Evolutionary conservation across 2,113 vertebrate genomes (phyloP), one percentile per base, ranked within the genome.

Genomic region (Rhabdomys dilectus): DNA sequence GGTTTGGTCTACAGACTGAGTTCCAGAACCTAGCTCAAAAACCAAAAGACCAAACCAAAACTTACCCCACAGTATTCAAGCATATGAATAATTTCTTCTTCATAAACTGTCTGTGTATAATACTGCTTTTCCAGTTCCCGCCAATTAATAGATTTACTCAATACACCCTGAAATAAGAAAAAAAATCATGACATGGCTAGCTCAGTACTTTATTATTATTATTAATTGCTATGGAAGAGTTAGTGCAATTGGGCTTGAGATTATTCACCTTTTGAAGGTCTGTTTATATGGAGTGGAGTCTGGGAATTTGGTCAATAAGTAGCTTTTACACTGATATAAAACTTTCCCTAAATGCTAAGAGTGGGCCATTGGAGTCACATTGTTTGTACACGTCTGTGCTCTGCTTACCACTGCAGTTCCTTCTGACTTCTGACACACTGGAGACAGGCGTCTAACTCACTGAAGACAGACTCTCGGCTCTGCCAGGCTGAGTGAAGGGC

Each of bases 121-220:
- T 99, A 99, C 90, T 99, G 99, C 96, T 99, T 99, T 97, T 99
- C 99, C 78, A 99, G 98, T 96, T 99, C 99, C 31, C 98, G 98
- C 99, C 99, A 99, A 97, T 99, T 99, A 94, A 99, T 98, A n/a
- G 99, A 99, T 98, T 99, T 99, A 97, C 99, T 99, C 89, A 99
- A 96, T 81, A 99, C 99, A 82, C 99, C 99, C 99, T 99, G 88
- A 87, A 98, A 96, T 90, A 80, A 81, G n/a, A 60, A 36, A 96
- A 73, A 66, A 87, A 89, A 91, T 60, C 42, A 93, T 2, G 64
- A 12, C 11, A 87, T 42, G 92, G 58, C 60, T 76, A 94, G 5
- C 29, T 10, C 24, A 73, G 45, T 94, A 94, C 8, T 36, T 29
- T 34, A 64, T 64, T 64, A 29, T 66, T 66, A 64, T 62, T 62